Conservation (phyloP, 2,113 vertebrate genomes). For the Origma solitaria region DNA sequence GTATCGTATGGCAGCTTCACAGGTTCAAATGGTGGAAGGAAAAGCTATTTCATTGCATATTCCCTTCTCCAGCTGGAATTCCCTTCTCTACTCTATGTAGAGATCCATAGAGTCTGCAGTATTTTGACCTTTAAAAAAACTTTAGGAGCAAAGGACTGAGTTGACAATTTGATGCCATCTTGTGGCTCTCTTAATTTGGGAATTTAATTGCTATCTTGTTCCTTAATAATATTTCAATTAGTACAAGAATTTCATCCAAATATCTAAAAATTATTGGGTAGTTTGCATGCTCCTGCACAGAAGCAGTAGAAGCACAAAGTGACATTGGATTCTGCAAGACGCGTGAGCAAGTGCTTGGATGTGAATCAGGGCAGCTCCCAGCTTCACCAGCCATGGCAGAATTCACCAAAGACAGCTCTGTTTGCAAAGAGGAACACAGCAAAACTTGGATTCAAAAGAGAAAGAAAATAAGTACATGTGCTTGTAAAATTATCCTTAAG, state of each 20-base stretch:
- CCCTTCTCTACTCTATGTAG: too few relatives aligned
- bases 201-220: neutral
- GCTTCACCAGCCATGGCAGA: neutral
- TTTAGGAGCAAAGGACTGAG: neutral
- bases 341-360: neutral
- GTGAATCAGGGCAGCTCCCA: neutral
- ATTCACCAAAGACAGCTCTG: neutral
- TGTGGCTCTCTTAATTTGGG: neutral
- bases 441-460: neutral
- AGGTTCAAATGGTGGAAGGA: neutral
- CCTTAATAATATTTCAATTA: neutral
- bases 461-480: neutral
- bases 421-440: neutral
- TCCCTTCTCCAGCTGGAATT: neutral
- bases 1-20: neutral
- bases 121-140: neutral
- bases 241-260: neutral
- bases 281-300: neutral
- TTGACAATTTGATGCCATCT: slow-evolving; percentile 24
- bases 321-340: neutral
- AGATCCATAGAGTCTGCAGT: neutral
- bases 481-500: neutral
- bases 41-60: neutral
- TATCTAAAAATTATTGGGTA: neutral
- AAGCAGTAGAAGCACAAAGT: neutral